Conservation (phyloP, 35 echinoderm and acorn worm genomes). For the Ophiothrix spiculata region DNA sequence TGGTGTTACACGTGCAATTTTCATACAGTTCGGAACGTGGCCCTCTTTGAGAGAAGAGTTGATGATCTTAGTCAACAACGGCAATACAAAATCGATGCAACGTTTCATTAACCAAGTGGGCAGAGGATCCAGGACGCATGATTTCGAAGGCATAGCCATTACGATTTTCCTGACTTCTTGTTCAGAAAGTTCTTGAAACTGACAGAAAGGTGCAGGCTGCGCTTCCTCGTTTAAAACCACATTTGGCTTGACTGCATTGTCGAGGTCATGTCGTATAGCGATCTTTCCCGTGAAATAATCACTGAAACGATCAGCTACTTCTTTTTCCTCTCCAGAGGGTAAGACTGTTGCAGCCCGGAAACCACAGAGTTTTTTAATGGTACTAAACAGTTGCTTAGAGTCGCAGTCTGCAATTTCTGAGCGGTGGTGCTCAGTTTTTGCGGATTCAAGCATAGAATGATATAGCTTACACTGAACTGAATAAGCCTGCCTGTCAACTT, state of each 20-base stretch:
- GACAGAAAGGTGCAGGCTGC: background rate
- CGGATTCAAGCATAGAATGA: background rate
- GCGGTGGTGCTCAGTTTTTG: slow-evolving; percentile 2
- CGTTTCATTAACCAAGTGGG: background rate
- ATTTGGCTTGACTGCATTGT: background rate
- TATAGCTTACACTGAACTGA: slow-evolving; percentile 26
- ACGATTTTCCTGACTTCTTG: background rate
- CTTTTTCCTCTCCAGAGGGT: background rate
- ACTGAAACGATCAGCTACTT: background rate
- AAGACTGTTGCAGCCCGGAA: background rate
- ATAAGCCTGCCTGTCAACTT: slow-evolving; percentile 31
- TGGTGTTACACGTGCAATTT: background rate
- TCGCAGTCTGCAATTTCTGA: slow-evolving; percentile 28
- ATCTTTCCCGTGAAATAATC: background rate
- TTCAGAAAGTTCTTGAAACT: slow-evolving; percentile 7
- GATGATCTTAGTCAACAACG: background rate
- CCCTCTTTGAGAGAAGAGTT: background rate
- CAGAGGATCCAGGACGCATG: background rate
- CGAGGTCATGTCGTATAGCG: background rate
- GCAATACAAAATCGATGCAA: background rate
- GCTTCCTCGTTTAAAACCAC: background rate
- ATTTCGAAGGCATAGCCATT: too few species aligned
- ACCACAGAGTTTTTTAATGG: background rate
- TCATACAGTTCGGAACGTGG: background rate
- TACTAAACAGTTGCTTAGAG: slow-evolving; percentile 27